phyloP scores from a whole-genome alignment of 2,797 vertebrate species.

The Cirrhinus molitorella region DNA sequence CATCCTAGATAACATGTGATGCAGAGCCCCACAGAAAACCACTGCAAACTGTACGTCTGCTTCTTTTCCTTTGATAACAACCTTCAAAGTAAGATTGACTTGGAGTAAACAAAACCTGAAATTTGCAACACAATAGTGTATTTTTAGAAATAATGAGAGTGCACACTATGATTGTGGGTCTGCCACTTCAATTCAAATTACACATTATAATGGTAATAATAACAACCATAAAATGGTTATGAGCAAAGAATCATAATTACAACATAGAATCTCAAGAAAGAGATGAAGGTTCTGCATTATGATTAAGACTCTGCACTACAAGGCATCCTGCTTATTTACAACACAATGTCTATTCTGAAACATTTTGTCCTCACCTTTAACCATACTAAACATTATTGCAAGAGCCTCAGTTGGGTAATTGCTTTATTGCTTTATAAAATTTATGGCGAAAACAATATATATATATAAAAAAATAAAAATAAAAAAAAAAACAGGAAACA shows the following conservation, averaged over 20 bases:
- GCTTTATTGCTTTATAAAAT: not conserved
- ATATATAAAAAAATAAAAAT: too few relatives aligned
- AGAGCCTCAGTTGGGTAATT: not conserved
- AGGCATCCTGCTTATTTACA: not conserved
- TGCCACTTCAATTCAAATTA: not conserved
- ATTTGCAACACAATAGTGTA: not conserved
- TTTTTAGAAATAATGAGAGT: conserved; percentile 2
- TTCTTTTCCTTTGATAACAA: not conserved
- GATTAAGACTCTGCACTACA: not conserved
- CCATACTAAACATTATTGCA: not conserved
- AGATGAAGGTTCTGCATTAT: not conserved
- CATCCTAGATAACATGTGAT: not conserved
- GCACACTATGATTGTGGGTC: not conserved
- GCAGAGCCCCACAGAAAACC: not conserved
- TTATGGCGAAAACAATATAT: not conserved
- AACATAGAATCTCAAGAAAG: not conserved
- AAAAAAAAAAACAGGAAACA: not conserved
- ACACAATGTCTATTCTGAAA: not conserved
- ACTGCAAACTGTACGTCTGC: not conserved
- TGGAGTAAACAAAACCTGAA: not conserved
- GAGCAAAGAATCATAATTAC: not conserved
- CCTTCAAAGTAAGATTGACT: not conserved
- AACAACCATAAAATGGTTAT: not conserved
- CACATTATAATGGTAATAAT: conserved; percentile 18
- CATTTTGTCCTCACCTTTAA: not conserved